Base-by-base conservation (phyloP, 2,888 invertebrate species). In the Pseudoips prasinana region DNA sequence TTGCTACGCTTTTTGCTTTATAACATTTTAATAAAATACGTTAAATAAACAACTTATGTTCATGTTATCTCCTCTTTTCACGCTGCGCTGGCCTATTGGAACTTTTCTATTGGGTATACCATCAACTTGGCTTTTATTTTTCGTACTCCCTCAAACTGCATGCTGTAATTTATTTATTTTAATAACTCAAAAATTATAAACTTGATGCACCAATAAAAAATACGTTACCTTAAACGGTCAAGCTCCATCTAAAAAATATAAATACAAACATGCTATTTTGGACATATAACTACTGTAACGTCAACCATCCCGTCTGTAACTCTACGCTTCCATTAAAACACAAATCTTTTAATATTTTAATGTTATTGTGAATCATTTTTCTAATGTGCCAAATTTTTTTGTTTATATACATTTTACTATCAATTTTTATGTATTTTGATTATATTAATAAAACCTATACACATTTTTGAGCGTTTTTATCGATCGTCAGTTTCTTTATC, bases 181-280 rank as follows among this genome's bases (percentile, higher is more conserved):
- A 39, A 34, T 28, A 52, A 49, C 45, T 66, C 51, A 55, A 46
- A 61, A 55, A 54, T 47, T 47, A 58, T 58, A 62, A 64, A 61
- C 56, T 67, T 59, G 63, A 65, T 72, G 75, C 83, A 85, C 86
- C 80, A 84, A 86, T 78, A 80, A 75, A 74, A 78, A 78, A 75
- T 61, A 63, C 72, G 73, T 74, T 72, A 64, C 74, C 61, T 78
- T 82, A 50, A 60, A 70, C 82, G 76, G 81, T 84, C 85, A 88
- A 86, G 88, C 86, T 81, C 80, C 68, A 77, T 65, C 66, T 65
- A 88, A 87, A 86, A 88, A 88, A 88, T 80, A 80, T 75, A 86
- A 80, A 83, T 80, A 72, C 41, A 86, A 86, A 87, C 85, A 87
- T 47, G 78, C 83, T 53, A 86, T 88, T 76, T 73, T 88, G 69